Evolutionary conservation across 2,888 invertebrate genomes (phyloP).

Genomic region (Meiosimyza decipiens): DNA sequence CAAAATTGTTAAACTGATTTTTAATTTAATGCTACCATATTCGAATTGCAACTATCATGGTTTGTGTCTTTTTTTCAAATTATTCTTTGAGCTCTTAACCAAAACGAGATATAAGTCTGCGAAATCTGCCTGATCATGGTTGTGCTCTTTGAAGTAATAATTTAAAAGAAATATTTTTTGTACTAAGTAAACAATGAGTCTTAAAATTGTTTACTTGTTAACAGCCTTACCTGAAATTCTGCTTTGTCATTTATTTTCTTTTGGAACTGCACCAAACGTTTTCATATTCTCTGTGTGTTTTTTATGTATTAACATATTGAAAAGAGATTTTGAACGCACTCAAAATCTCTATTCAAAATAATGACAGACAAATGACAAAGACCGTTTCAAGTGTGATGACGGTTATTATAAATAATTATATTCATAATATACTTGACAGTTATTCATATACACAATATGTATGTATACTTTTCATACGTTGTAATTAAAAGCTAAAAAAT

Average conservation of each 20-base stretch:
- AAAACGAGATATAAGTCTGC: constrained; percentile 21
- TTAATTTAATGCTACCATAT: not conserved
- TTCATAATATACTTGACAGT: not conserved
- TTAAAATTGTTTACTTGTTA: constrained; percentile 29
- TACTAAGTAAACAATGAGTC: constrained; percentile 31
- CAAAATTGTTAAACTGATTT: not conserved
- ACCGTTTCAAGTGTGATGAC: constrained; percentile 22
- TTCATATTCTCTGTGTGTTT: not conserved
- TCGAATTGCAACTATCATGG: constrained; percentile 23
- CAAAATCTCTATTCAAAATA: constrained; percentile 11
- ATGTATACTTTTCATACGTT: no score
- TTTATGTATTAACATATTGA: constrained; percentile 1
- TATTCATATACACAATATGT: not conserved
- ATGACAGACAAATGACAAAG: constrained; percentile 29
- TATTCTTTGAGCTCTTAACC: constrained; percentile 10
- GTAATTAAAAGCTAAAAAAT: no score
- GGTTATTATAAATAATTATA: constrained; percentile 20
- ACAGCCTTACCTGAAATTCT: constrained; percentile 9
- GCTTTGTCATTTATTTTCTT: constrained; percentile 25
- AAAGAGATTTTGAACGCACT: no score
- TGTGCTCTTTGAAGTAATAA: constrained; percentile 3
- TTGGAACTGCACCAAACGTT: not conserved
- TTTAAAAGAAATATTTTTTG: constrained; percentile 17
- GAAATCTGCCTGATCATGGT: constrained; percentile 31
- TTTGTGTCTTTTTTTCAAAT: constrained; percentile 19